Evolutionary conservation across 2,113 vertebrate species (phyloP), one percentile per base, ranked within the genome.

Genomic region (Cavia porcellus): DNA sequence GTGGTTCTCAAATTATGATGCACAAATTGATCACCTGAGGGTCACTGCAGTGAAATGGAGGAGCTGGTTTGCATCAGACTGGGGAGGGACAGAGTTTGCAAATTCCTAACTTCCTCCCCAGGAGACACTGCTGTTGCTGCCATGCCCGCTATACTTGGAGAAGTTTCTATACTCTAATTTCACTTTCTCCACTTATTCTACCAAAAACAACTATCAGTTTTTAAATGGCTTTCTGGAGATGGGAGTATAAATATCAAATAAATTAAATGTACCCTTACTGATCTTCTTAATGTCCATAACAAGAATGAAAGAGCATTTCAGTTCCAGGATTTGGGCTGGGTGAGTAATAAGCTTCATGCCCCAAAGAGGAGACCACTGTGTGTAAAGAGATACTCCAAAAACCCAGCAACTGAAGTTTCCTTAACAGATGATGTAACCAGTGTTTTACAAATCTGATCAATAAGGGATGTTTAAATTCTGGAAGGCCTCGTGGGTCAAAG

Each of bases 401-500:
- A 15, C 5, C 28, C 12, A 38, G 32, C 79, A 90, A 79, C 30
- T 45, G 15, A 22, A 38, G 24, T 57, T 42, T 95, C 90, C 90
- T 68, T 74, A 61, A 55, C 45, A 66, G 80, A 79, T 66, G 28
- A 94, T 59, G 15, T 45, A 79, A 91, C 3, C n/a, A 64, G 20
- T 57, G 22, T 57, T 87, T 92, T 72, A 77, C 0, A 86, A 77
- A 89, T 81, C 62, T 87, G 75, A 81, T 62, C 92, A 93, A 52
- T 7, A 62, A 75, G 17, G 28, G 32, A 5, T 35, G 17, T 61
- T 30, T 64, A 77, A 84, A 75, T 72, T 86, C 42, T 61, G 82
- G 74, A 95, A 86, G 38, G 7, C 38, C 17, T 61, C 61, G 14
- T 25, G 50, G 70, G 35, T n/a, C 50, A 61, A 1, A 79, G 28